A percentile compares a stretch with the other conserved stretches of the same genome.
These are phyloP conservation scores for Hoplostethus atlanticus DNA, from an alignment of 2,797 vertebrate genomes.

Conservation along the genomic window DNA sequence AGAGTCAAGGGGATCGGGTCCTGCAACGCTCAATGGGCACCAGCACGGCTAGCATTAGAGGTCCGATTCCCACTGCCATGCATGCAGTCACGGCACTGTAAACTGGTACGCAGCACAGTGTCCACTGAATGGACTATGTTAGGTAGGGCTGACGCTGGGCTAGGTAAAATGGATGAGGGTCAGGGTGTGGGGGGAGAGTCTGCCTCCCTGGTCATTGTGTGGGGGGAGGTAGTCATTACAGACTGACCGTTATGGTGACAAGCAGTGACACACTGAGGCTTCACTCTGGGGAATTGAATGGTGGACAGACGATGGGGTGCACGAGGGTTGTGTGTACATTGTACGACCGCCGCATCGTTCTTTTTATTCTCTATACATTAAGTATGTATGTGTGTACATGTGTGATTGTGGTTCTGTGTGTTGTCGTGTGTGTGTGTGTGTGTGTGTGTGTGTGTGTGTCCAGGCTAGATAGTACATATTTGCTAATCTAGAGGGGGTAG, in stretches of 20 bases:
- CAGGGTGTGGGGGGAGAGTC: conserved; percentile 39
- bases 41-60: too few relatives aligned
- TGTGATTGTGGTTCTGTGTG: conserved; percentile 43
- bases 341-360: conserved; percentile 34
- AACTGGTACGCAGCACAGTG: conserved; percentile 9
- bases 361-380: conserved; percentile 58
- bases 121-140: conserved; percentile 7
- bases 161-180: conserved; percentile 70
- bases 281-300: conserved; percentile 67
- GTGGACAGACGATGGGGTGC: conserved; percentile 57
- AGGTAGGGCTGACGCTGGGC: conserved; percentile 1
- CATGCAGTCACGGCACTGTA: conserved; percentile 3
- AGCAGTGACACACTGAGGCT: conserved; percentile 68
- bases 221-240: conserved; percentile 73
- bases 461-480: conserved; percentile 72
- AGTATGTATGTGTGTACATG: conserved; percentile 42
- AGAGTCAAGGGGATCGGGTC: conserved; percentile 57
- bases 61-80: too few relatives aligned
- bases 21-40: conserved; percentile 42
- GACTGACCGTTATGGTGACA: conserved; percentile 77
- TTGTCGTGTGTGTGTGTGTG: conserved; percentile 20
- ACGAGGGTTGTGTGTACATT: conserved; percentile 63
- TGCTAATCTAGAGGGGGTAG: conserved; percentile 77
- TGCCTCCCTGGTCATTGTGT: conserved; percentile 66
- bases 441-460: conserved; percentile 65